Percentiles rank a stretch among this genome's conserved stretches.
These are phyloP conservation scores for Corythornis madagascariensis DNA, from an alignment of 2,113 vertebrate genomes.

Conservation along the genomic window DNA sequence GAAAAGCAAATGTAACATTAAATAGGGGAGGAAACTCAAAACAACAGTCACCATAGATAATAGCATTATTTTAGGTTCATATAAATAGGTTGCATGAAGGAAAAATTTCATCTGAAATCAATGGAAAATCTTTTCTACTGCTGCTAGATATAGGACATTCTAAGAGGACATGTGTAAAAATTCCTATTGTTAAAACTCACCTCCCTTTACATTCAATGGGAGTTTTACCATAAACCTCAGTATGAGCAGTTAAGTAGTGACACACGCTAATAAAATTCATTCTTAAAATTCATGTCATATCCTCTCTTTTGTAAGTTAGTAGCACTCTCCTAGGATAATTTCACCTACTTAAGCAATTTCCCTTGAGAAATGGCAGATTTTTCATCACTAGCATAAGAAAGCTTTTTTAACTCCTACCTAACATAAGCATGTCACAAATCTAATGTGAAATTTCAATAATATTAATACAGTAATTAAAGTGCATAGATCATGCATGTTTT, in stretches of 20 bases:
- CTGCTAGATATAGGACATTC: neutral
- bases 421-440: neutral
- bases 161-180: neutral
- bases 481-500: neutral
- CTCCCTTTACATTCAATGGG: neutral
- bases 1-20: neutral
- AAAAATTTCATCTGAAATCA: neutral
- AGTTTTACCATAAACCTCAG: neutral
- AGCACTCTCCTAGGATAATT: neutral
- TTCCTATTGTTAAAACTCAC: neutral
- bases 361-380: neutral
- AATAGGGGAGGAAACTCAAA: neutral
- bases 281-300: constrained; percentile 25
- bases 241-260: neutral
- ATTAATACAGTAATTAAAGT: neutral
- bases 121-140: neutral
- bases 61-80: neutral
- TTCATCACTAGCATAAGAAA: neutral
- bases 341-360: constrained; percentile 30
- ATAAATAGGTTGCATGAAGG: neutral
- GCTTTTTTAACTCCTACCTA: neutral
- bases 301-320: neutral
- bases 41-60: neutral
- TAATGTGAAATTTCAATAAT: neutral
- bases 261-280: neutral